Evolutionary conservation across 2,797 vertebrate genomes (phyloP).

Genomic region (Hippocampus kuda): DNA sequence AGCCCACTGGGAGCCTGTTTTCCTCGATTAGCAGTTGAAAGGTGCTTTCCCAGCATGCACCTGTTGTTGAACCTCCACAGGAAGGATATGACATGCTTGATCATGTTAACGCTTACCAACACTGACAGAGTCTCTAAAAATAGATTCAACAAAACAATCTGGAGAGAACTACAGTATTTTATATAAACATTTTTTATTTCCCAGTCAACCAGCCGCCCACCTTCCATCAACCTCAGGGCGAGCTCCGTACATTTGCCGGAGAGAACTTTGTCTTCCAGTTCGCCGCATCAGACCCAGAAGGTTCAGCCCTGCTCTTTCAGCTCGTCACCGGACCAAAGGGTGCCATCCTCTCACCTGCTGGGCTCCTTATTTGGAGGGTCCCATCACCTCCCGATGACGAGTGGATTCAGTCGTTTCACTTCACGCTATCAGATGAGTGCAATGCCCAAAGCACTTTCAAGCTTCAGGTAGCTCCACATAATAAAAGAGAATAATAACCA

Average conservation of each 20-base stretch:
- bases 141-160: neutral
- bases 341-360: constrained; percentile 68
- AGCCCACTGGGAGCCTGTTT: constrained; percentile 33
- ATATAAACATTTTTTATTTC: neutral
- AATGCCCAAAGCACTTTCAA: constrained; percentile 64
- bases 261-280: constrained; percentile 82
- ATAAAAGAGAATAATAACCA: neutral
- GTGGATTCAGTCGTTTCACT: constrained; percentile 45
- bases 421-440: constrained; percentile 69
- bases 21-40: constrained; percentile 45
- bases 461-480: constrained; percentile 49
- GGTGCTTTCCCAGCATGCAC: constrained; percentile 38
- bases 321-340: constrained; percentile 58
- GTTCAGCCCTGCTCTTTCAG: constrained; percentile 72
- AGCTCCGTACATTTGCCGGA: constrained; percentile 66
- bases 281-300: constrained; percentile 68
- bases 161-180: neutral
- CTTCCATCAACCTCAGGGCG: constrained; percentile 61
- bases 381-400: constrained; percentile 12
- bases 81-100: constrained; percentile 3
- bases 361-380: constrained; percentile 76
- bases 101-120: neutral
- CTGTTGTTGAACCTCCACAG: constrained; percentile 20
- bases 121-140: neutral
- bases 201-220: constrained; percentile 66